These are phyloP conservation scores for Odontothrips loti DNA, from an alignment of 2,888 invertebrate genomes.

Conservation along the genomic window DNA sequence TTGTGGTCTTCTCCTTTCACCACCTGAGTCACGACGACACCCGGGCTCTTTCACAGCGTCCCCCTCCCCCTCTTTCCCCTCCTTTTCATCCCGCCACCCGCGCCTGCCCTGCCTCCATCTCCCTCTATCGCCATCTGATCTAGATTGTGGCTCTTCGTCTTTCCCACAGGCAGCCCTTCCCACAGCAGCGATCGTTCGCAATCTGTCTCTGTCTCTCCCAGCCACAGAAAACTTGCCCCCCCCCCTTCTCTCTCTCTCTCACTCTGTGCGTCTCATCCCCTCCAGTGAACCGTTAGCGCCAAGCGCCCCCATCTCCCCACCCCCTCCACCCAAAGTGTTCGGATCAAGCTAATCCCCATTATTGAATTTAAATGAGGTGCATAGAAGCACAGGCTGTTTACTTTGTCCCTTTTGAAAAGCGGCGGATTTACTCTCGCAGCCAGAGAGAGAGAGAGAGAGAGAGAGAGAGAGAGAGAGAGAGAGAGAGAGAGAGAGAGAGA, in stretches of 20 bases:
- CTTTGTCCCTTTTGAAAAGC: conserved; percentile 15
- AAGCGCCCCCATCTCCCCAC: background rate
- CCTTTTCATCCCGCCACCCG: background rate
- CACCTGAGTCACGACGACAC: background rate
- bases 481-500: background rate
- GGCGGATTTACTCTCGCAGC: background rate
- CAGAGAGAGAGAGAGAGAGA: background rate
- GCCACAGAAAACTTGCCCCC: background rate
- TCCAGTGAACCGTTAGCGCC: background rate
- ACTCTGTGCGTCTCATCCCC: background rate
- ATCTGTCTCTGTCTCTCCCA: background rate
- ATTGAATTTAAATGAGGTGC: conserved; percentile 26
- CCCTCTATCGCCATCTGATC: too few species aligned
- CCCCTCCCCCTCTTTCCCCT: too few species aligned
- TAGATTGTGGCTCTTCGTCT: too few species aligned
- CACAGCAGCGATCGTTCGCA: background rate
- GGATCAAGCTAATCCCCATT: conserved; percentile 26
- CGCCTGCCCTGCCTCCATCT: background rate
- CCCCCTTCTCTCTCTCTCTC: background rate
- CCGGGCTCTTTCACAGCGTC: background rate
- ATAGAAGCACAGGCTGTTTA: conserved; percentile 14
- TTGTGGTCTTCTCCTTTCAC: background rate
- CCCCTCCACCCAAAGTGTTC: background rate
- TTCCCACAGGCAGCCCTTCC: too few species aligned
- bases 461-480: too few species aligned